Evolutionary conservation across 2,888 invertebrate species (phyloP).

Genomic region (Thysanoteuthis rhombus): DNA sequence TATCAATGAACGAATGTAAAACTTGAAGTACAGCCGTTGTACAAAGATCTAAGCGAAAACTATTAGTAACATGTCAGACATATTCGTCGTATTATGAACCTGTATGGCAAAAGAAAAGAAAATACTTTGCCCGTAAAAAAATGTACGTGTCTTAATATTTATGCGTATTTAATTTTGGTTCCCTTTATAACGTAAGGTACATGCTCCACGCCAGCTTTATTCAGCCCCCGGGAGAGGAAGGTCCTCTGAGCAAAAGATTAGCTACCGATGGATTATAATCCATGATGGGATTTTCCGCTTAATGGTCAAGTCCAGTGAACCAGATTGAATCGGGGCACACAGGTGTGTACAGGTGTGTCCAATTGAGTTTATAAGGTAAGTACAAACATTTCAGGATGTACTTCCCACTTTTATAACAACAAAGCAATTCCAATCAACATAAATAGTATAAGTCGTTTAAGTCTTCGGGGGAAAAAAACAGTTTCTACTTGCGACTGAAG

Average conservation of each 20-base stretch:
- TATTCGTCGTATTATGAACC: no score
- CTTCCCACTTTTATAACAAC: not conserved
- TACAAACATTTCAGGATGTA: not conserved
- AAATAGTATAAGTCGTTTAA: not conserved
- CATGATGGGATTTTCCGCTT: not conserved
- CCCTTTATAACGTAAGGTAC: no score
- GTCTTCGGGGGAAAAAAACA: not conserved
- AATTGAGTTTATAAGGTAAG: not conserved
- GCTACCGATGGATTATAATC: not conserved
- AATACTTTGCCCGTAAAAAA: no score
- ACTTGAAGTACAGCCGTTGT: no score
- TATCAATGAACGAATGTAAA: no score
- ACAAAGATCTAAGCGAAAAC: no score
- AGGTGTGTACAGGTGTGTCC: not conserved
- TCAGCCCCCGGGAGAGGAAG: no score
- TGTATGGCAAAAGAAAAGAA: no score
- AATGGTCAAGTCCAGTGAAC: not conserved
- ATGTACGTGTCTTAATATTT: no score
- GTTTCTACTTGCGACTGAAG: not conserved
- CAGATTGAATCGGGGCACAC: not conserved
- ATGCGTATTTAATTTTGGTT: no score
- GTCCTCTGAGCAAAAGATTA: not conserved
- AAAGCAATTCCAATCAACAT: not conserved
- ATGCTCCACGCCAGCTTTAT: no score
- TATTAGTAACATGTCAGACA: no score